phyloP scores from a whole-genome alignment of 2,888 invertebrate genomes.

The Rugalucina vietnamica region DNA sequence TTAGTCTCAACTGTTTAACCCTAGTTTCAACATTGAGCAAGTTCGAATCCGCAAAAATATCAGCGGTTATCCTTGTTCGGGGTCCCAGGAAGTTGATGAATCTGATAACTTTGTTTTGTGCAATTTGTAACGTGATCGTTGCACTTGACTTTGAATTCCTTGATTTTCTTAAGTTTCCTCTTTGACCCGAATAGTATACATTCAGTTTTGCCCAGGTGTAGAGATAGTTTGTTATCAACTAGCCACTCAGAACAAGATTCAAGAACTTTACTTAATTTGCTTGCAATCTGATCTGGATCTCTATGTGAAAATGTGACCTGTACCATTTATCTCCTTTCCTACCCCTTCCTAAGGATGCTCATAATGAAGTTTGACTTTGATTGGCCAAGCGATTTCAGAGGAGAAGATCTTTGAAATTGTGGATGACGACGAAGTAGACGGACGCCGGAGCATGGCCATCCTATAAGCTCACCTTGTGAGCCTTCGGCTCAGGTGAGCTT shows the following conservation, averaged over 20 bases:
- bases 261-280: neutral
- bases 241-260: constrained; percentile 19
- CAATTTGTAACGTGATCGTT: constrained; percentile 1
- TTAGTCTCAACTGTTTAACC: neutral
- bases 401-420: too few relatives aligned
- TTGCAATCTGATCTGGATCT: constrained; percentile 2
- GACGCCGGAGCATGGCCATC: too few relatives aligned
- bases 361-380: too few relatives aligned
- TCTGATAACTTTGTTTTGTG: constrained; percentile 25
- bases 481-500: too few relatives aligned
- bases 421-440: too few relatives aligned
- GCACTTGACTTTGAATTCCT: neutral
- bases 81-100: constrained; percentile 16
- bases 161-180: neutral
- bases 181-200: constrained; percentile 15
- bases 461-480: too few relatives aligned
- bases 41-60: neutral
- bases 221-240: constrained; percentile 12
- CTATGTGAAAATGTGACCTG: constrained; percentile 18
- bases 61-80: neutral
- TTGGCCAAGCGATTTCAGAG: too few relatives aligned
- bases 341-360: too few relatives aligned
- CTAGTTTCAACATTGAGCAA: constrained; percentile 7
- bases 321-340: constrained; percentile 14
- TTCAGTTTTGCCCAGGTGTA: constrained; percentile 18